Evolutionary conservation across 2,113 vertebrate species (phyloP).

Genomic region (Guaruba guarouba): DNA sequence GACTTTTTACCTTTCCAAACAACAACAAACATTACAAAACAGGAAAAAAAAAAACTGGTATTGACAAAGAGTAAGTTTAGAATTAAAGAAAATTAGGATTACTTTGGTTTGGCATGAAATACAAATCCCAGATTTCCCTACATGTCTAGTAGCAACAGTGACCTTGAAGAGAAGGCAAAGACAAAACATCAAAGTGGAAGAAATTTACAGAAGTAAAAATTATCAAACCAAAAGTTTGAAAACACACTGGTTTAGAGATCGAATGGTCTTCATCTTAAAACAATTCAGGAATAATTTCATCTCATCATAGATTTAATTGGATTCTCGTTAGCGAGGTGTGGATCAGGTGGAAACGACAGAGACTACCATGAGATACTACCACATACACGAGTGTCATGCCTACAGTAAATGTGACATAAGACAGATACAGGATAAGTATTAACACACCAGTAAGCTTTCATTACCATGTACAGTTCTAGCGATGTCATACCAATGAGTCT

Average conservation of each 20-base stretch:
- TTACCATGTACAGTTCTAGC: neutral
- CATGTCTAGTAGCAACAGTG: neutral
- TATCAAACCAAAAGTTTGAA: neutral
- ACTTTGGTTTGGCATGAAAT: neutral
- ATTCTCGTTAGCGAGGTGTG: neutral
- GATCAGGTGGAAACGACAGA: neutral
- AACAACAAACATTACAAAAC: neutral
- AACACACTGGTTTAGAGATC: neutral
- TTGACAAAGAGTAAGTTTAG: neutral
- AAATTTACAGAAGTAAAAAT: neutral
- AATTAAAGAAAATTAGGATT: neutral
- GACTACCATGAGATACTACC: neutral
- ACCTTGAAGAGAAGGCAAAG: neutral
- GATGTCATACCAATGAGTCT: neutral
- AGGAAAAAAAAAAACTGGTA: neutral
- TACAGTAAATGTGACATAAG: neutral
- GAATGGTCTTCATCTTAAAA: neutral
- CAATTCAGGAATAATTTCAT: neutral
- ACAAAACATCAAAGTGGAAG: neutral
- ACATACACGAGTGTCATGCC: neutral
- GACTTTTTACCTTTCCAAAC: neutral
- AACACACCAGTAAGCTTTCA: neutral
- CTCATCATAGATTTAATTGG: neutral
- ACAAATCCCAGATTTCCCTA: neutral
- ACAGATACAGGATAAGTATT: neutral